Conservation (phyloP, 1,140 invertebrate species). For the Bombus affinis region DNA sequence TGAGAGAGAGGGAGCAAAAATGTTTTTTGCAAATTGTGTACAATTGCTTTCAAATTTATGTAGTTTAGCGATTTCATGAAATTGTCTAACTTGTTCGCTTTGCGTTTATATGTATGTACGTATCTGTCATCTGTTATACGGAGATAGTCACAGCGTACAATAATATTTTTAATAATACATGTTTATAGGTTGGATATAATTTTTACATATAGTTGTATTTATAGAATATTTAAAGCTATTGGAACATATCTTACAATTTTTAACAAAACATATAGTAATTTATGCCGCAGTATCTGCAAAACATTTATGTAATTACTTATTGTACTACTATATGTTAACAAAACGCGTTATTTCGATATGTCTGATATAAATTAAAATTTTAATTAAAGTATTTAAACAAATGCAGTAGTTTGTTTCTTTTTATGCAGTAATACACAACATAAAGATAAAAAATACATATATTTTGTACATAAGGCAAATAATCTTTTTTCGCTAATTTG, state of each 20-base stretch:
- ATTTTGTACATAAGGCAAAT: constrained; percentile 9
- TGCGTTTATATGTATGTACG: neutral
- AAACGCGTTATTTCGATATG: neutral
- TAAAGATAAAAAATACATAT: constrained; percentile 2
- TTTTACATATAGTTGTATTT: constrained; percentile 6
- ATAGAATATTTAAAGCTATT: constrained; percentile 40
- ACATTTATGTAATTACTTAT: neutral
- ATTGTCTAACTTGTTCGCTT: neutral
- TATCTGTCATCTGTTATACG: neutral
- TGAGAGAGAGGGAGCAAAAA: neutral
- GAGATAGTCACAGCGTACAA: constrained; percentile 39
- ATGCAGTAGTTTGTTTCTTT: neutral
- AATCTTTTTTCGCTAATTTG: neutral
- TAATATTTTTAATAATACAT: constrained; percentile 25
- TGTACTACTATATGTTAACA: neutral
- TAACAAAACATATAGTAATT: neutral
- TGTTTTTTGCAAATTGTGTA: neutral
- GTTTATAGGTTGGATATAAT: constrained; percentile 37
- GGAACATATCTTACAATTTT: constrained; percentile 29
- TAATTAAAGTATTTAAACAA: neutral
- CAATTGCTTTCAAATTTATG: neutral
- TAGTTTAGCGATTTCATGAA: neutral
- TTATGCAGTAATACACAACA: neutral
- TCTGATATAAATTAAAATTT: neutral
- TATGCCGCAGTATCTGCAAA: neutral